Percentiles rank a stretch among this genome's conserved stretches.
Evolutionary conservation across 2,113 vertebrate genomes (phyloP).

Genomic region (Hyla sarda): DNA sequence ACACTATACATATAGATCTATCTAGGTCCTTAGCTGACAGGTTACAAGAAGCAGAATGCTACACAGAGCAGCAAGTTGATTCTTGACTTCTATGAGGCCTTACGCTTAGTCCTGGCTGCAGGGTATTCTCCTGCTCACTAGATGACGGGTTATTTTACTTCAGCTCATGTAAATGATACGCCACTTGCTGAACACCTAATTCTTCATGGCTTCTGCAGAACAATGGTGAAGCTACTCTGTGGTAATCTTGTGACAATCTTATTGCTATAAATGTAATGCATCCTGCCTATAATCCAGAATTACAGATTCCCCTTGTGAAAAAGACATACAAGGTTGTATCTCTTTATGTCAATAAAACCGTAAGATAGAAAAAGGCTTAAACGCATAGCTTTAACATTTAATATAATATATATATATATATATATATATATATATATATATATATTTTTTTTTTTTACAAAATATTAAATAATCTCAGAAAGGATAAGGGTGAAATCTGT

Average conservation of each 20-base stretch:
- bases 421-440: too few species aligned
- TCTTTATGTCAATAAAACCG: neutral
- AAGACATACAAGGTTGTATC: neutral
- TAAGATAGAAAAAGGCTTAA: too few species aligned
- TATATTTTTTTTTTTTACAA: too few species aligned
- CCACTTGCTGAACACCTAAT: neutral
- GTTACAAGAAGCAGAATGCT: neutral
- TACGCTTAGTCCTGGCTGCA: neutral
- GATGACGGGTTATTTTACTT: neutral
- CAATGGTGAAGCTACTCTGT: neutral
- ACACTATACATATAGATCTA: too few species aligned
- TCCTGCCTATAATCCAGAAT: conserved; percentile 1
- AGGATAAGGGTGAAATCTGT: too few species aligned
- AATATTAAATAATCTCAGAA: too few species aligned
- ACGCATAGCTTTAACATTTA: too few species aligned
- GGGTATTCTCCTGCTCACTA: neutral
- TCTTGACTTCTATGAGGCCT: neutral
- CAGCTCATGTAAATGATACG: neutral
- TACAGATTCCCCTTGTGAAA: neutral
- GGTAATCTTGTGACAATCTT: neutral
- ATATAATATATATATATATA: too few species aligned
- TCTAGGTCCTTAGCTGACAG: too few species aligned
- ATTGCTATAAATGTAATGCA: neutral
- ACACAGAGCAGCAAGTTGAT: neutral
- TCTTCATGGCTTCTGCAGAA: neutral